phyloP scores from a whole-genome alignment of 2,888 invertebrate species.

The Aleiodes alternator region DNA sequence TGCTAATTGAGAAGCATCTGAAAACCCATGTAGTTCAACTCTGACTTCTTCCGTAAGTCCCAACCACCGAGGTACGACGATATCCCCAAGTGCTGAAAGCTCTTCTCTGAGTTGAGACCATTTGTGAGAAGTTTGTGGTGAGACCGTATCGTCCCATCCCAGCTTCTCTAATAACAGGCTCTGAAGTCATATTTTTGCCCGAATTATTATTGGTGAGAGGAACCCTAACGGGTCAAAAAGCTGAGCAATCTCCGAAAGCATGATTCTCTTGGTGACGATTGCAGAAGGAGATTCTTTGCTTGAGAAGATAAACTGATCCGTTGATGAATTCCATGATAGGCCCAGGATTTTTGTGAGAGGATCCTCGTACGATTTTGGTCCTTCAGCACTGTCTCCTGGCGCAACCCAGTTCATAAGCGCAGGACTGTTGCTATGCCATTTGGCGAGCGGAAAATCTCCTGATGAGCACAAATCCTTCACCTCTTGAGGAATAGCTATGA shows the following conservation, averaged over 20 bases:
- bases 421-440: constrained; percentile 40
- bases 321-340: constrained; percentile 38
- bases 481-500: not conserved
- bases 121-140: not conserved
- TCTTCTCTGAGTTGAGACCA: constrained; percentile 30
- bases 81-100: not conserved
- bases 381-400: not conserved
- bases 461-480: constrained; percentile 42
- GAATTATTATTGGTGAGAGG: constrained; percentile 36
- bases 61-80: constrained; percentile 44
- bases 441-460: constrained; percentile 48
- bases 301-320: constrained; percentile 42
- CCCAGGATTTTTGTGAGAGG: constrained; percentile 47
- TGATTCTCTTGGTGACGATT: constrained; percentile 30
- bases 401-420: not conserved
- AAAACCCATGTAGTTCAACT: constrained; percentile 54
- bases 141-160: constrained; percentile 42
- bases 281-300: not conserved
- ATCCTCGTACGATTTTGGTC: not conserved
- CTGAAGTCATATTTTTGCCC: constrained; percentile 47
- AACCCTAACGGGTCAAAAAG: constrained; percentile 48
- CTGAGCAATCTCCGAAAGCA: constrained; percentile 39
- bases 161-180: constrained; percentile 40
- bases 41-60: not conserved
- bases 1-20: constrained; percentile 54